Conservation (phyloP, 2,797 vertebrate genomes). For the Enoplosus armatus region DNA sequence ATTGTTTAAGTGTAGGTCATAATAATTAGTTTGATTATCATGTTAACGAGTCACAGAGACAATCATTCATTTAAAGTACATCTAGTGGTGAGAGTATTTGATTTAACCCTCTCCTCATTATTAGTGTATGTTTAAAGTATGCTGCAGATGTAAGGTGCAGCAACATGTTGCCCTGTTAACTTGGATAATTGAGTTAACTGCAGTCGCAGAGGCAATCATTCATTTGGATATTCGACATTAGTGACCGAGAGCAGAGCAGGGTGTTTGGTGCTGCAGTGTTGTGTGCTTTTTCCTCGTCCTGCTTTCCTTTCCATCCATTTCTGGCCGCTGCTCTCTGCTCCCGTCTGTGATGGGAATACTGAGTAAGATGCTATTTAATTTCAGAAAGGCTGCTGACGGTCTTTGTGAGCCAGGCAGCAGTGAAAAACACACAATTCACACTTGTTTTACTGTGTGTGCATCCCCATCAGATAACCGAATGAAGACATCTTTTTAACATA, state of each 20-base stretch:
- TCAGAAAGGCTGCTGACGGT: slow-evolving; percentile 84
- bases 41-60: neutral
- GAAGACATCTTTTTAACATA: slow-evolving; percentile 71
- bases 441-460: slow-evolving; percentile 68
- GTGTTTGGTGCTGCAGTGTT: slow-evolving; percentile 63
- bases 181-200: slow-evolving; percentile 43
- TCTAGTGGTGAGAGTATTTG: slow-evolving; percentile 4
- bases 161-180: slow-evolving; percentile 63
- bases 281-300: slow-evolving; percentile 77
- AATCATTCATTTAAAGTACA: slow-evolving; percentile 10
- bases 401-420: slow-evolving; percentile 80
- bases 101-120: slow-evolving; percentile 29
- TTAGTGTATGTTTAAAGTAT: slow-evolving; percentile 22
- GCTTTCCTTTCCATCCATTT: slow-evolving; percentile 82
- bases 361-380: slow-evolving; percentile 89
- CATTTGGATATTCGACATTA: slow-evolving; percentile 40
- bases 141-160: slow-evolving; percentile 43
- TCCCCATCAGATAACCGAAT: slow-evolving; percentile 61
- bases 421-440: slow-evolving; percentile 66
- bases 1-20: slow-evolving; percentile 2
- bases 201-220: slow-evolving; percentile 33
- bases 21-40: neutral
- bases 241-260: slow-evolving; percentile 45
- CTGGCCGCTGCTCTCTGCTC: slow-evolving; percentile 84
- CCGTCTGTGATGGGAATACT: slow-evolving; percentile 89